These are phyloP conservation scores for Alligator mississippiensis DNA, from an alignment of 2,113 vertebrate genomes.

Conservation along the genomic window DNA sequence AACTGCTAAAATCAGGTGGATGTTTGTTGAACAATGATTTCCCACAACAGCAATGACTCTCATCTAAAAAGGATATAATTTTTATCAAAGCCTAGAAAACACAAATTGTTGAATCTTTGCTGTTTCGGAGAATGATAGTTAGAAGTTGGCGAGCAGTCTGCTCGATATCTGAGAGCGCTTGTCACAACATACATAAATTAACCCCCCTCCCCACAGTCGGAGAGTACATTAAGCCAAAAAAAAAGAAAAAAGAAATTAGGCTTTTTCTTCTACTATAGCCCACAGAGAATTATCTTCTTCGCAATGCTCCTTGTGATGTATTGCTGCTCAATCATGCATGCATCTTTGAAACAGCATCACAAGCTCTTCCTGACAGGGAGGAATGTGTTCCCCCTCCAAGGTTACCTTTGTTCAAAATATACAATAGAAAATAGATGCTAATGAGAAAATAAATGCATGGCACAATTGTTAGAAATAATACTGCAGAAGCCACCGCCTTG, in stretches of 20 bases:
- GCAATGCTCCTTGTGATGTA: constrained; percentile 65
- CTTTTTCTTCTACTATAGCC: constrained; percentile 55
- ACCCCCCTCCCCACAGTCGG: neutral
- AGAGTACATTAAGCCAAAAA: neutral
- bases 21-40: neutral
- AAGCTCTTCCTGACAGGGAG: constrained; percentile 74
- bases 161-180: constrained; percentile 49
- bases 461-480: constrained; percentile 48
- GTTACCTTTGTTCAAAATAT: constrained; percentile 75
- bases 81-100: constrained; percentile 46
- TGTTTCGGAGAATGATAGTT: constrained; percentile 55
- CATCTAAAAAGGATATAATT: neutral
- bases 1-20: neutral
- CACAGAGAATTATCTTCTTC: constrained; percentile 65
- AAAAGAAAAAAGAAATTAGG: neutral
- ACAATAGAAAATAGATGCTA: constrained; percentile 76
- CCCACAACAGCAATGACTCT: neutral
- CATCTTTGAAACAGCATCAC: constrained; percentile 71
- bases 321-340: constrained; percentile 75
- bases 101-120: constrained; percentile 17
- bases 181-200: constrained; percentile 72
- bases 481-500: constrained; percentile 62
- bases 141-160: constrained; percentile 64
- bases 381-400: constrained; percentile 67
- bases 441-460: constrained; percentile 76